phyloP scores from a whole-genome alignment of 2,797 vertebrate species.

The Petrocephalus schoutedeni region DNA sequence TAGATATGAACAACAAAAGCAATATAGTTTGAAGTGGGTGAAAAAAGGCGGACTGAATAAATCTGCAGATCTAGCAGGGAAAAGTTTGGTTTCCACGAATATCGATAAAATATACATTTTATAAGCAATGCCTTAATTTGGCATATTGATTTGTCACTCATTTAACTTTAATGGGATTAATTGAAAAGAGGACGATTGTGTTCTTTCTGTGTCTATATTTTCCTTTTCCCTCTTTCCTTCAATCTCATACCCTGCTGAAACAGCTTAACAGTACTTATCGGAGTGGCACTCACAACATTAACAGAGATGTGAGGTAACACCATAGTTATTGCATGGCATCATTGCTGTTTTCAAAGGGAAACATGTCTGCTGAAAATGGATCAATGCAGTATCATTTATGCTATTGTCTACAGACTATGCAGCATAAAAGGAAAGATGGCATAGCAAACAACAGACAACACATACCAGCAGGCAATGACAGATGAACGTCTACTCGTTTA shows the following conservation, averaged over 20 bases:
- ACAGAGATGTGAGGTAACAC: neutral
- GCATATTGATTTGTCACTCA: slow-evolving; percentile 30
- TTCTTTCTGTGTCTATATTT: slow-evolving; percentile 12
- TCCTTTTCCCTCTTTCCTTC: neutral
- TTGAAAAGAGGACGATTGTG: slow-evolving; percentile 39
- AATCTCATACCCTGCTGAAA: neutral
- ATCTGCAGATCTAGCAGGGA: slow-evolving; percentile 25
- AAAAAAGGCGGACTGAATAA: slow-evolving; percentile 5
- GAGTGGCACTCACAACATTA: neutral
- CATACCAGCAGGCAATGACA: neutral
- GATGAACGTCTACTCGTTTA: neutral
- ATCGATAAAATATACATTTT: slow-evolving; percentile 25
- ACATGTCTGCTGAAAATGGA: neutral
- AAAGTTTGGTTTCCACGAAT: slow-evolving; percentile 23
- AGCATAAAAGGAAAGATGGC: neutral
- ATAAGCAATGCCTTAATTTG: slow-evolving; percentile 34
- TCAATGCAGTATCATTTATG: neutral
- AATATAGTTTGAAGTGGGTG: slow-evolving; percentile 24
- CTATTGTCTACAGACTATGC: neutral
- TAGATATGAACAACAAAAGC: slow-evolving; percentile 27
- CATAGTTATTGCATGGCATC: neutral
- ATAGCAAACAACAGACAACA: neutral
- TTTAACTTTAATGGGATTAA: slow-evolving; percentile 37
- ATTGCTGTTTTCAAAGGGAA: neutral
- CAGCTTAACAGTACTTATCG: neutral